Base-by-base conservation (phyloP, 1,140 invertebrate species). In the Sycobia sp. region DNA sequence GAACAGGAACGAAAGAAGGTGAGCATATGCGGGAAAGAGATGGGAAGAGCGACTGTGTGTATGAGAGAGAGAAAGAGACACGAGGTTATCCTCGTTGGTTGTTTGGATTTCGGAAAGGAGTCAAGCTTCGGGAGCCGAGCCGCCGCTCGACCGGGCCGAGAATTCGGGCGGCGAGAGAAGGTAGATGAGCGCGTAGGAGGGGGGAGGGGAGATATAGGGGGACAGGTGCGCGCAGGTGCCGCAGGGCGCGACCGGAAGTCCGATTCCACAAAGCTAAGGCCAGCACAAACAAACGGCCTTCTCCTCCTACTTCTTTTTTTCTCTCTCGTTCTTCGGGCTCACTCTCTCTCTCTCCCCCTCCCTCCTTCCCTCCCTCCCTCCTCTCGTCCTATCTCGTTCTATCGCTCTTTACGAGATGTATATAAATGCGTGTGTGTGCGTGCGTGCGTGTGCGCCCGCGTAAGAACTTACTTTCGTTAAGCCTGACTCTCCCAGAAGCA, bases 191-290 rank as follows among this genome's bases (percentile, higher is more conserved):
- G 29, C n/a, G n/a, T n/a, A n/a, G n/a, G 55, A 44, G 29, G 58
- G 29, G 50, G 41, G 55, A 57, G 65, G 27, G 56, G 57, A 39
- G 62, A n/a, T n/a, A n/a, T n/a, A 43, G 56, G 72, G 68, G 71
- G 69, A 73, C 71, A 78, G 75, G 75, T 77, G 75, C 66, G 72
- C 70, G 70, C 73, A 75, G 72, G 73, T 78, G 75, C 72, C 69
- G 61, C 67, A 72, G 68, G 72, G 71, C 69, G 70, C 75, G 76
- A 77, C 75, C 76, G 74, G 75, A 78, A 78, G 73, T 73, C 68
- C 68, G 67, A 73, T 70, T 70, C 69, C 71, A 57, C 51, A 56
- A 43, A 50, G 57, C 57, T 50, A 59, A 59, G 47, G 49, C 58
- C 43, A 62, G 66, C 49, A 63, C 67, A 62, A 62, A 62, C 60